Evolutionary conservation across 2,113 vertebrate species (phyloP).

Genomic region (Pluvianellus socialis): DNA sequence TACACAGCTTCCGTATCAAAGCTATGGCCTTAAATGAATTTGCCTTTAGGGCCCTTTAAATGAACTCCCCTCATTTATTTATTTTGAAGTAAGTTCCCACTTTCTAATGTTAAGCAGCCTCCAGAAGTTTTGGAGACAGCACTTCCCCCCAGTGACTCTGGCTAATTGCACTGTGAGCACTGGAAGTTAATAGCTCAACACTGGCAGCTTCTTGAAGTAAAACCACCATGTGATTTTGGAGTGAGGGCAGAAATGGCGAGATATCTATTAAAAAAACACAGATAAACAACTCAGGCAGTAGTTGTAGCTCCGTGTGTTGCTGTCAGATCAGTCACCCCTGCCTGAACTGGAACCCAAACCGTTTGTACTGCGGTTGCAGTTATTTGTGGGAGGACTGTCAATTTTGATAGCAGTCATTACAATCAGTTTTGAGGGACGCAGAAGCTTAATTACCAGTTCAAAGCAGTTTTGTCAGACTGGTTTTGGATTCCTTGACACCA

Average conservation of each 20-base stretch:
- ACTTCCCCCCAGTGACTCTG: not conserved
- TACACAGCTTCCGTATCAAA: not conserved
- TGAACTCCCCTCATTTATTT: conserved; percentile 45
- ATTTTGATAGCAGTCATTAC: not conserved
- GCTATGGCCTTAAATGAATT: not conserved
- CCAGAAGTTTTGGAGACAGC: not conserved
- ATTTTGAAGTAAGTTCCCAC: not conserved
- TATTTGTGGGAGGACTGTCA: not conserved
- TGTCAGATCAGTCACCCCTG: not conserved
- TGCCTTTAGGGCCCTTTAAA: conserved; percentile 32
- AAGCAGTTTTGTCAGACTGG: not conserved
- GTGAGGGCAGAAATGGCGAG: not conserved
- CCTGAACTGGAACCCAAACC: not conserved
- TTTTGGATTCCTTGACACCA: not conserved
- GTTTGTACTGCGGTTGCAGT: not conserved
- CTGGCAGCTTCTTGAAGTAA: not conserved
- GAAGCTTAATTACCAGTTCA: not conserved
- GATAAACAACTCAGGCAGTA: not conserved
- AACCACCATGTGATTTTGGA: not conserved
- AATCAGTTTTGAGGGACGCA: not conserved
- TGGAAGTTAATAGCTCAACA: conserved; percentile 3
- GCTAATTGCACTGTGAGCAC: not conserved
- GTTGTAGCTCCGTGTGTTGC: not conserved
- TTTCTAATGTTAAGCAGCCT: conserved; percentile 31
- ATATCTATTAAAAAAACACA: not conserved